Evolutionary conservation across 1,140 invertebrate species (phyloP).

Genomic region (Zophobas atratus): DNA sequence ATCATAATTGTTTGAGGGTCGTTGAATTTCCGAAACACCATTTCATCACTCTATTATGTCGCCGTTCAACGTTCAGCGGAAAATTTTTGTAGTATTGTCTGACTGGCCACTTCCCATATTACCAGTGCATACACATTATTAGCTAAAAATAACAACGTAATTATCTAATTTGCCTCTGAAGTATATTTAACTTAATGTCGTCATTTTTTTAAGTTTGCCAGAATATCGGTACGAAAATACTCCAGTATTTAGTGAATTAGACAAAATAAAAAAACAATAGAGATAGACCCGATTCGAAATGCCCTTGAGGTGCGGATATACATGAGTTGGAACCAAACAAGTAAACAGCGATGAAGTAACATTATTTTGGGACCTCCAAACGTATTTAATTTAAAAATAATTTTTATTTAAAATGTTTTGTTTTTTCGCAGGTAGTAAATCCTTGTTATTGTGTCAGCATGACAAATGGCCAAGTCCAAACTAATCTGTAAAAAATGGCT

Average conservation of each 20-base stretch:
- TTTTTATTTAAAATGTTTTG: too few species aligned
- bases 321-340: not conserved
- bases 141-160: constrained; percentile 24
- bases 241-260: constrained; percentile 9
- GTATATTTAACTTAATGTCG: constrained; percentile 28
- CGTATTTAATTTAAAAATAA: not conserved
- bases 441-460: too few species aligned
- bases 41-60: constrained; percentile 22
- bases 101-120: constrained; percentile 5
- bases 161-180: constrained; percentile 29
- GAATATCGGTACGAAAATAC: constrained; percentile 18
- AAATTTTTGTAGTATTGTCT: not conserved
- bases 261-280: constrained; percentile 13
- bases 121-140: not conserved
- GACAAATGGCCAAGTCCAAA: too few species aligned
- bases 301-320: not conserved
- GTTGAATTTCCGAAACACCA: constrained; percentile 19
- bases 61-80: constrained; percentile 17
- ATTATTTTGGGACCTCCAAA: not conserved
- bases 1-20: constrained; percentile 3
- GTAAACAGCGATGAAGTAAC: constrained; percentile 2
- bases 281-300: constrained; percentile 17
- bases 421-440: too few species aligned
- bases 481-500: too few species aligned
- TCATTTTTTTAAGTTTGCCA: constrained; percentile 24